Evolutionary conservation across 92 coral and sea anemone species (phyloP).

Genomic region (Palythoa heliodiscus): DNA sequence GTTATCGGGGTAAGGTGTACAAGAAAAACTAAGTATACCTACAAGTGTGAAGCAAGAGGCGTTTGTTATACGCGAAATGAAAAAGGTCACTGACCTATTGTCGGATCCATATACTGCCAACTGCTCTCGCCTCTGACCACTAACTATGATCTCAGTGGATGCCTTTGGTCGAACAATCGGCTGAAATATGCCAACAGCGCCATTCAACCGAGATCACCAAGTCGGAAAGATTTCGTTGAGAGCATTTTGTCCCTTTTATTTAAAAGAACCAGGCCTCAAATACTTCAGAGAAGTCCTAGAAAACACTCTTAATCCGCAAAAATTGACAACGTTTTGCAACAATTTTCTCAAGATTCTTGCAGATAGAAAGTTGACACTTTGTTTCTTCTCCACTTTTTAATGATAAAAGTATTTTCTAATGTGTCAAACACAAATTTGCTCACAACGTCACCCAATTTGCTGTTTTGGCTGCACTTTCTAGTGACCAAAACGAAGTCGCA

Average conservation of each 20-base stretch:
- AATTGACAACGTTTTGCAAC: background rate
- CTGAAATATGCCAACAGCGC: slow-evolving; percentile 29
- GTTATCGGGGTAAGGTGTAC: slow-evolving; percentile 9
- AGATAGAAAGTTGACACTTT: no score
- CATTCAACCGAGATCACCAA: slow-evolving; percentile 5
- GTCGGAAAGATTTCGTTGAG: slow-evolving; percentile 44
- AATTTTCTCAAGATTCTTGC: slow-evolving; percentile 34
- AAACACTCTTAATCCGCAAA: slow-evolving; percentile 33
- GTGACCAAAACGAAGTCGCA: no score
- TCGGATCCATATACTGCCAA: slow-evolving; percentile 53
- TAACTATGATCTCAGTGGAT: slow-evolving; percentile 42
- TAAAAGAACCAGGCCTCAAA: slow-evolving; percentile 40
- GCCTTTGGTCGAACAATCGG: slow-evolving; percentile 46
- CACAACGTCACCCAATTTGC: no score
- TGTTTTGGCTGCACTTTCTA: no score
- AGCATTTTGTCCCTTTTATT: slow-evolving; percentile 36
- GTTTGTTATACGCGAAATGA: slow-evolving; percentile 39
- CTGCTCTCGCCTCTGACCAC: slow-evolving; percentile 31
- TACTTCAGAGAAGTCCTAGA: slow-evolving; percentile 19
- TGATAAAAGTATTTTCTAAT: no score
- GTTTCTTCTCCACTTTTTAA: no score
- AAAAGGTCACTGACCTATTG: slow-evolving; percentile 37
- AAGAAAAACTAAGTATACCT: slow-evolving; percentile 2
- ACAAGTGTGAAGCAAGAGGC: slow-evolving; percentile 47
- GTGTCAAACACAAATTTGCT: no score